Evolutionary conservation across 2,113 vertebrate genomes (phyloP).

Genomic region (Pitta sordida): DNA sequence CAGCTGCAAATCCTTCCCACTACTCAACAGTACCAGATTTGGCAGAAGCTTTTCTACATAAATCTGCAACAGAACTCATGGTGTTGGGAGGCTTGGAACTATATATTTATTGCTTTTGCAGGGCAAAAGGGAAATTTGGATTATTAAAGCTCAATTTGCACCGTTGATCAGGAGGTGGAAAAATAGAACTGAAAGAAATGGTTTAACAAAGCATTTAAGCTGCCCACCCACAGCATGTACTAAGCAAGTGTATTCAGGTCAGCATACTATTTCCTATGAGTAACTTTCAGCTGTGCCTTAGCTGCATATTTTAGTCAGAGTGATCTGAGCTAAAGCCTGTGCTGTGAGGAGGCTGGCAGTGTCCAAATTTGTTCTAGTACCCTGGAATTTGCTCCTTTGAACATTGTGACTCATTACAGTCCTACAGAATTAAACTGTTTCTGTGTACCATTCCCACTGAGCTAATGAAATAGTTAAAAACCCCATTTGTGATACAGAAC

Average conservation of each 20-base stretch:
- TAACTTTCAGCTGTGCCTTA: conserved; percentile 55
- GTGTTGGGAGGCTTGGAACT: no score
- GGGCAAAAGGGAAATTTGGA: not conserved
- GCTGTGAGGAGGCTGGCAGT: conserved; percentile 20
- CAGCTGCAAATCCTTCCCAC: conserved; percentile 14
- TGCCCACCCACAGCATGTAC: conserved; percentile 11
- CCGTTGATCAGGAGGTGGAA: accelerated
- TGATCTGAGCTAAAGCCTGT: conserved; percentile 17
- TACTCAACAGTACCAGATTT: not conserved
- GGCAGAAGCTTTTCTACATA: not conserved
- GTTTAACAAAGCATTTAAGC: not conserved
- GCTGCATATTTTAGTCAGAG: conserved; percentile 44
- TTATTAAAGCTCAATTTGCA: not conserved
- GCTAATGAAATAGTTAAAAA: conserved; percentile 48
- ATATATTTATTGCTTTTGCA: not conserved
- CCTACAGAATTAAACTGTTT: conserved; percentile 27
- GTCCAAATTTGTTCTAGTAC: conserved; percentile 34
- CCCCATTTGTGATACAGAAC: not conserved
- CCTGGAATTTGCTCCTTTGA: conserved; percentile 49
- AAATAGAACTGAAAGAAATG: not conserved
- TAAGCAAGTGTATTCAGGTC: conserved; percentile 46
- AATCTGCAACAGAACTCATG: not conserved
- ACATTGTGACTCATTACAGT: not conserved
- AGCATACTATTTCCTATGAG: conserved; percentile 36
- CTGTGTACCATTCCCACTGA: not conserved